These are phyloP conservation scores for Hemibagrus guttatus DNA, from an alignment of 2,797 vertebrate genomes.

Conservation along the genomic window DNA sequence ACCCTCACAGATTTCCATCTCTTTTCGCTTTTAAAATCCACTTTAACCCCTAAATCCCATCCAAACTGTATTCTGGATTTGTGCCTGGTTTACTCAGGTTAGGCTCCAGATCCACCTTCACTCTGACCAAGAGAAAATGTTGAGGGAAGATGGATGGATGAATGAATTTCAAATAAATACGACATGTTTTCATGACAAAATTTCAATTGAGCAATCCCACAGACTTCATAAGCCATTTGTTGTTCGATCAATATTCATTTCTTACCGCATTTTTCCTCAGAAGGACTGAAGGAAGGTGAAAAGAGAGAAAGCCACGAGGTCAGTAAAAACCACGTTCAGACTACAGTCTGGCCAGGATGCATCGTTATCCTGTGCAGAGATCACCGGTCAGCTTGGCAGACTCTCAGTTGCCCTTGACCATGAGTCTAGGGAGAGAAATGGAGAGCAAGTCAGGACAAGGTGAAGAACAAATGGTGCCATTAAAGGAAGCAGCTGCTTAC, in stretches of 20 bases:
- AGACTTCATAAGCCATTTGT: not conserved
- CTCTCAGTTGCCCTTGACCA: conserved; percentile 55
- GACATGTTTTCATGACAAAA: not conserved
- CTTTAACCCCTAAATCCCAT: not conserved
- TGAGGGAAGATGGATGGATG: not conserved
- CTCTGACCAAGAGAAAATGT: not conserved
- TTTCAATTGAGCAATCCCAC: not conserved
- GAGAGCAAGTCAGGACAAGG: conserved; percentile 51
- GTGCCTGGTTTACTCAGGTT: not conserved
- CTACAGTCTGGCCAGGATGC: conserved; percentile 22
- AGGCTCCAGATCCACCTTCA: not conserved
- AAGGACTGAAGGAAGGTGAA: not conserved
- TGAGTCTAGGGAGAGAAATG: conserved; percentile 41
- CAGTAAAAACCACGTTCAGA: not conserved
- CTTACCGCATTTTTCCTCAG: not conserved
- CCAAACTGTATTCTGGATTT: not conserved
- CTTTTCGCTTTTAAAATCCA: not conserved
- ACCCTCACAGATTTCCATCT: not conserved
- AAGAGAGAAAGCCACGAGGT: not conserved
- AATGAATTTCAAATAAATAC: not conserved
- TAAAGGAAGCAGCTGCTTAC: conserved; percentile 62
- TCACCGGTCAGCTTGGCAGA: conserved; percentile 45
- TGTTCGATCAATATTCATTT: not conserved
- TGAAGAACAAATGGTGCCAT: conserved; percentile 65
- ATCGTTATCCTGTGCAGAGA: conserved; percentile 32